These are phyloP conservation scores for Ellobius talpinus DNA, from an alignment of 2,113 vertebrate genomes.

Conservation along the genomic window DNA sequence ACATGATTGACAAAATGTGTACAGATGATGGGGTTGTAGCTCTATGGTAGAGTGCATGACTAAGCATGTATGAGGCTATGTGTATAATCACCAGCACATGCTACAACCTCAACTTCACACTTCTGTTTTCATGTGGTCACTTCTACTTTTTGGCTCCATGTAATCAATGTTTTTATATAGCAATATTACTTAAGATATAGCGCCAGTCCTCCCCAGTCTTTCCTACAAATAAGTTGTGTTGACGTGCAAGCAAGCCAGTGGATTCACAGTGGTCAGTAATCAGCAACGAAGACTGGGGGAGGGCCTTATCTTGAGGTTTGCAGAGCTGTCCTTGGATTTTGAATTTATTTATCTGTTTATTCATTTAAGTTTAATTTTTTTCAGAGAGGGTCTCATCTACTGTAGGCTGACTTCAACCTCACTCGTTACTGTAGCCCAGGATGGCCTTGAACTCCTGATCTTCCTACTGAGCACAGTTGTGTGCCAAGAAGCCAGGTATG, in stretches of 20 bases:
- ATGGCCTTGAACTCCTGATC: background rate
- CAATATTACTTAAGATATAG: background rate
- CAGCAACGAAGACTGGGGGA: background rate
- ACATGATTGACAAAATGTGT: background rate
- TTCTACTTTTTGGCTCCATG: background rate
- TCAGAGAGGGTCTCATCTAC: background rate
- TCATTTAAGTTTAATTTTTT: background rate
- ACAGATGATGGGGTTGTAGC: no score
- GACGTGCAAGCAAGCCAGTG: background rate
- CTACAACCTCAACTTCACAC: background rate
- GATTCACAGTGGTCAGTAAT: background rate
- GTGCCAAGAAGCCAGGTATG: background rate
- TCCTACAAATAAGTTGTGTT: background rate
- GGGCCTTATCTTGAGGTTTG: background rate
- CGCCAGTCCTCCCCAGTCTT: background rate
- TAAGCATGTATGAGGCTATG: background rate
- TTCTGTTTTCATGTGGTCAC: background rate
- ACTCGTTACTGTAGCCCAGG: background rate
- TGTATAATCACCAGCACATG: background rate
- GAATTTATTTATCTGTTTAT: background rate
- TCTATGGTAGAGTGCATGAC: background rate
- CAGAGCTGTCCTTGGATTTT: background rate
- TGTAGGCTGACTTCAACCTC: background rate
- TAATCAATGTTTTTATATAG: background rate
- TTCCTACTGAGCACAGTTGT: background rate